Percentiles rank a stretch among this genome's conserved stretches.
phyloP scores from a whole-genome alignment of 2,113 vertebrate genomes.

The Falcunculus frontatus region DNA sequence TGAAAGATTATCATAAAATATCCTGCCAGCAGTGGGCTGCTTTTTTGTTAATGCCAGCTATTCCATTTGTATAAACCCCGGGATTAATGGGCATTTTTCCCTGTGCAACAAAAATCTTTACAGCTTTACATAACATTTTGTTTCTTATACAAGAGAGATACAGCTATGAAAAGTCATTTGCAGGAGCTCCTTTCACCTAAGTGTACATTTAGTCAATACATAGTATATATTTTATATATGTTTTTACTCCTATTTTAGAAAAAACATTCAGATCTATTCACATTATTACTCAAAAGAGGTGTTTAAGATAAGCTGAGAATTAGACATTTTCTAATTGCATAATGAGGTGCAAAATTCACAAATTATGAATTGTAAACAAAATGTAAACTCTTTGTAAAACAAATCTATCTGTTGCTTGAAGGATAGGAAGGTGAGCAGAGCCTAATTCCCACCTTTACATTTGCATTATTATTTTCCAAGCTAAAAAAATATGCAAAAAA shows the following conservation, averaged over 20 bases:
- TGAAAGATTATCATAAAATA: not conserved
- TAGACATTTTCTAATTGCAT: not conserved
- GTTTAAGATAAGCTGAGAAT: not conserved
- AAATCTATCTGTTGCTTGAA: not conserved
- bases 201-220: not conserved
- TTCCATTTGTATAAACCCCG: not conserved
- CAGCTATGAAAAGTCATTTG: not conserved
- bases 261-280: not conserved
- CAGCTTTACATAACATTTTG: not conserved
- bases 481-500: not conserved
- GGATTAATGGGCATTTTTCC: slow-evolving; percentile 12
- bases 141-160: not conserved
- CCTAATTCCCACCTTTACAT: not conserved
- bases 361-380: not conserved
- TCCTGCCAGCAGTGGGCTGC: not conserved
- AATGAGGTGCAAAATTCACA: not conserved
- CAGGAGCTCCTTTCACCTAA: not conserved
- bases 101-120: not conserved
- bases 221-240: not conserved
- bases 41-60: not conserved
- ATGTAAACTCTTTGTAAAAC: not conserved
- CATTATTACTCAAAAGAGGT: not conserved
- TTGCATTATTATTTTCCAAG: not conserved
- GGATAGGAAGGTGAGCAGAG: not conserved
- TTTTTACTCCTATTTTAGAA: not conserved